Conservation (phyloP, 92 coral and sea anemone genomes). For the Epizoanthus scotinus region DNA sequence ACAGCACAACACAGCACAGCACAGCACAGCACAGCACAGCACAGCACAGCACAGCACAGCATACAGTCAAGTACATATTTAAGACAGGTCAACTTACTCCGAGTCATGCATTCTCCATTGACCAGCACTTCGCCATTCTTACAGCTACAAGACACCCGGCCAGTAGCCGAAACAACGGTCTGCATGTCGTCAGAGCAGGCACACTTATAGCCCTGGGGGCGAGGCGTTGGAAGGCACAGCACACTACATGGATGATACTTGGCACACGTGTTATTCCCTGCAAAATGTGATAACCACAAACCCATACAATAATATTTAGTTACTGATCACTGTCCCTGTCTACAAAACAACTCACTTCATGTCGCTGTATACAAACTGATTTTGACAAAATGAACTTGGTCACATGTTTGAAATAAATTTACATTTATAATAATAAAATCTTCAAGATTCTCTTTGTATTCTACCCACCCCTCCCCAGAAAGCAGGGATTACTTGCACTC, state of each 20-base stretch:
- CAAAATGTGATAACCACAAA: background rate
- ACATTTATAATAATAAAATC: too few species aligned
- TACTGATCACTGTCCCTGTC: too few species aligned
- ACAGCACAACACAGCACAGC: too few species aligned
- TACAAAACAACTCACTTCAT: background rate
- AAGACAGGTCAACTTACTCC: slow-evolving; percentile 53
- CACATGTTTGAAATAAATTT: too few species aligned
- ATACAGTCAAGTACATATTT: background rate
- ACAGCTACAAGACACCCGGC: slow-evolving; percentile 69
- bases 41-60: too few species aligned
- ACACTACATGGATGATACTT: slow-evolving; percentile 52
- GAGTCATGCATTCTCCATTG: slow-evolving; percentile 75
- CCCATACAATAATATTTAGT: background rate
- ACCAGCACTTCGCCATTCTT: slow-evolving; percentile 60
- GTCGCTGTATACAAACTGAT: too few species aligned
- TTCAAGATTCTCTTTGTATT: too few species aligned
- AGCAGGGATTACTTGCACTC: too few species aligned
- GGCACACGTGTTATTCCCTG: slow-evolving; percentile 76
- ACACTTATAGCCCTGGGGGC: slow-evolving; percentile 54
- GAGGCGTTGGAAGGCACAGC: slow-evolving; percentile 77
- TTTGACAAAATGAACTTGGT: too few species aligned
- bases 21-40: too few species aligned
- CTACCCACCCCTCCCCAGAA: too few species aligned
- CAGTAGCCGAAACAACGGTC: slow-evolving; percentile 56
- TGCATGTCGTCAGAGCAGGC: slow-evolving; percentile 92